These are phyloP conservation scores for Naja naja DNA, from an alignment of 2,113 vertebrate species.

Conservation along the genomic window DNA sequence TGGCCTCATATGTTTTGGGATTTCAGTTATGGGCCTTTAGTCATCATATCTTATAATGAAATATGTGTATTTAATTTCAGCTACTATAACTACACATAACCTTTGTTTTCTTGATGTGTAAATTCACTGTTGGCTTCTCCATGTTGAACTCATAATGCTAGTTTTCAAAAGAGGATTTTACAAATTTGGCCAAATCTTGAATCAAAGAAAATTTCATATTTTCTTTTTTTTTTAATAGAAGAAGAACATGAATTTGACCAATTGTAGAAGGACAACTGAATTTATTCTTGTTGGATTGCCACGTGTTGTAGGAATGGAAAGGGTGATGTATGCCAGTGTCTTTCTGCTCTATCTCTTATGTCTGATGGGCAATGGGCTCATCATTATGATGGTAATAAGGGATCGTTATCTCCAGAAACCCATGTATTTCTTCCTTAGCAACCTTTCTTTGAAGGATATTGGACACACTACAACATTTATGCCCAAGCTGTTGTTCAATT, in stretches of 20 bases:
- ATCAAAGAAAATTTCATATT: background rate
- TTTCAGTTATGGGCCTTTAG: background rate
- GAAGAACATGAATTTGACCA: background rate
- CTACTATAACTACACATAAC: background rate
- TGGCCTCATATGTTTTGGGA: background rate
- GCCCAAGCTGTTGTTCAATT: background rate
- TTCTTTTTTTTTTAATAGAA: background rate
- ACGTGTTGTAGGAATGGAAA: background rate
- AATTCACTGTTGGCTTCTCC: background rate
- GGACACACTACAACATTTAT: background rate
- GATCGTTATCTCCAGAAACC: background rate
- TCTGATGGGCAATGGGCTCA: background rate
- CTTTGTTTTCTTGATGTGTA: background rate
- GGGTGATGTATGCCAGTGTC: background rate
- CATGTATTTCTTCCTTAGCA: background rate
- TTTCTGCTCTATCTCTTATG: background rate
- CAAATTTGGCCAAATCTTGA: background rate
- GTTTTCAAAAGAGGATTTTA: background rate
- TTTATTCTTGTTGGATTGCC: constrained; percentile 32
- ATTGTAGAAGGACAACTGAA: background rate
- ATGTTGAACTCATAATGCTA: background rate
- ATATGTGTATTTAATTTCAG: background rate
- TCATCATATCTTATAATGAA: background rate
- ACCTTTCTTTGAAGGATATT: background rate
- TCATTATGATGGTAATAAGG: background rate